phyloP scores from a whole-genome alignment of 2,888 invertebrate species.

The Serripes groenlandicus region DNA sequence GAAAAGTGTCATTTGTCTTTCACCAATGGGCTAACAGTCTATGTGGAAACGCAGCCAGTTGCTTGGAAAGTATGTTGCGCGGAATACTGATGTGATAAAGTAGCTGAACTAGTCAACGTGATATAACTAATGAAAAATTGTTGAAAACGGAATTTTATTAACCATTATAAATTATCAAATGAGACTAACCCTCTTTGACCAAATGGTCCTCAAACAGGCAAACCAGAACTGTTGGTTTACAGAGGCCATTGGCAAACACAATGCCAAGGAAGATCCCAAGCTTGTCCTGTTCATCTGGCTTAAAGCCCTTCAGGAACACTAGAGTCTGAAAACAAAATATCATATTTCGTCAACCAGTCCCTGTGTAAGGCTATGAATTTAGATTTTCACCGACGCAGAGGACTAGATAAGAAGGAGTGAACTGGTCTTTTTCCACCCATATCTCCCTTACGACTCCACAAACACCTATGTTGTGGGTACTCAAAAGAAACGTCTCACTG shows the following conservation, averaged over 20 bases:
- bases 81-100: not conserved
- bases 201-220: slow-evolving; percentile 92
- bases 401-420: too few species aligned
- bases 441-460: too few species aligned
- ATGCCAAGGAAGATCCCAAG: slow-evolving; percentile 97
- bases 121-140: not conserved
- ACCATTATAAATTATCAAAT: not conserved
- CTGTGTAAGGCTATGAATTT: too few species aligned
- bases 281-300: slow-evolving; percentile 95
- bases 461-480: too few species aligned
- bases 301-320: slow-evolving; percentile 98
- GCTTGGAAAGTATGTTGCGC: not conserved
- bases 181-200: slow-evolving; percentile 86
- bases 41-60: not conserved
- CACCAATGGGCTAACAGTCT: too few species aligned
- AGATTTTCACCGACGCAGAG: too few species aligned
- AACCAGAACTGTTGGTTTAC: slow-evolving; percentile 93
- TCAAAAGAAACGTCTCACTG: too few species aligned
- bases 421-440: too few species aligned
- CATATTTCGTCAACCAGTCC: too few species aligned
- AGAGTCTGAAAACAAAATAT: slow-evolving; percentile 82
- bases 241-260: slow-evolving; percentile 96
- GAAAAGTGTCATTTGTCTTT: too few species aligned
- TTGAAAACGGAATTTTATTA: not conserved
- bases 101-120: not conserved